These are phyloP conservation scores for Buphagus erythrorhynchus DNA, from an alignment of 2,797 vertebrate genomes.

Conservation along the genomic window DNA sequence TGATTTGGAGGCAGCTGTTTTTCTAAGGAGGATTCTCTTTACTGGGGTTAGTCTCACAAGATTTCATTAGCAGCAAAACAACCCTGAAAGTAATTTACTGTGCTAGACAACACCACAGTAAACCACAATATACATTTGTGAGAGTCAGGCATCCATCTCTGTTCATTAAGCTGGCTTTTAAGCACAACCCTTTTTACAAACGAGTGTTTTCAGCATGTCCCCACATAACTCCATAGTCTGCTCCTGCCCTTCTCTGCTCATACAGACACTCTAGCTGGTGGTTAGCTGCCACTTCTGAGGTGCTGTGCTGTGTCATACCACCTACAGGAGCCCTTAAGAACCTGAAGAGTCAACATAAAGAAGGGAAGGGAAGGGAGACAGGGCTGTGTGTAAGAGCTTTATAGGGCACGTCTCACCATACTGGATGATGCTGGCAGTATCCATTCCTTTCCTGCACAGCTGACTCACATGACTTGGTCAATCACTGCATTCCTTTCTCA, in stretches of 20 bases:
- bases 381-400: not conserved
- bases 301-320: not conserved
- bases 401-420: not conserved
- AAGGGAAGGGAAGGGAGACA: not conserved
- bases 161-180: not conserved
- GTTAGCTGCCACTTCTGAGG: not conserved
- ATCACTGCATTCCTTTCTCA: not conserved
- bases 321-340: not conserved
- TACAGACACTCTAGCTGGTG: not conserved
- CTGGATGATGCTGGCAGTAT: not conserved
- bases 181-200: not conserved
- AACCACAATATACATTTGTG: not conserved
- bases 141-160: not conserved
- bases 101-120: not conserved
- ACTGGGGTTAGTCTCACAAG: not conserved
- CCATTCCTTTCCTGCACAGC: not conserved
- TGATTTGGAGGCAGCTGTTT: not conserved
- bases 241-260: not conserved
- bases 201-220: not conserved
- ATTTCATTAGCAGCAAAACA: not conserved
- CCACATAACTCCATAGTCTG: not conserved
- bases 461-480: not conserved
- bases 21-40: not conserved
- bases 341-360: not conserved
- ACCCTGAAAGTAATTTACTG: not conserved